Percentiles rank a stretch among this genome's conserved stretches.
phyloP scores from a whole-genome alignment of 2,797 vertebrate genomes.

The Manis javanica region DNA sequence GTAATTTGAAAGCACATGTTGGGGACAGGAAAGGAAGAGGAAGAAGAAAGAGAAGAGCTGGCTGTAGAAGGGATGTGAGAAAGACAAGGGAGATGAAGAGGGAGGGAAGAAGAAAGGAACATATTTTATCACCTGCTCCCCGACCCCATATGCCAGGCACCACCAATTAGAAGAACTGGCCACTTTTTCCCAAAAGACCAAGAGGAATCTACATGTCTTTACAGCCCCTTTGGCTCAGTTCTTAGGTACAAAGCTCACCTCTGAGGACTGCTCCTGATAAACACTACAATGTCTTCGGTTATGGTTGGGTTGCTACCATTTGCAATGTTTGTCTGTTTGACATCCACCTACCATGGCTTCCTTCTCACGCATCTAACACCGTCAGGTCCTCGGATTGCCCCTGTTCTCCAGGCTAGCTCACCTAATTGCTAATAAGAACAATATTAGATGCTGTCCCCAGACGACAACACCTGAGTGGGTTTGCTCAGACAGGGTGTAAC shows the following conservation, averaged over 20 bases:
- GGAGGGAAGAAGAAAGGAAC: not conserved
- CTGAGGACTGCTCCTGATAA: not conserved
- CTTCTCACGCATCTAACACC: not conserved
- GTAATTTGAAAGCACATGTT: not conserved
- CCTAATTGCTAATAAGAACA: not conserved
- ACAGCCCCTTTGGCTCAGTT: not conserved
- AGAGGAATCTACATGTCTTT: not conserved
- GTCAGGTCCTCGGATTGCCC: not conserved
- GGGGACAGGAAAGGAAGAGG: not conserved
- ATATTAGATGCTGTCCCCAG: not conserved
- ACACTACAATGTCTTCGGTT: not conserved
- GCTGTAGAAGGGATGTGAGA: not conserved
- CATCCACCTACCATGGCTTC: not conserved
- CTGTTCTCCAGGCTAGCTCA: not conserved
- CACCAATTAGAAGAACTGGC: not conserved
- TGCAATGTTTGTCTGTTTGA: not conserved
- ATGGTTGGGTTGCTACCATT: not conserved
- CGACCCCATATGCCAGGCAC: not conserved
- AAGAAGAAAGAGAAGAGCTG: not conserved
- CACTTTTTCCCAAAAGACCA: not conserved
- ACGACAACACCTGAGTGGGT: not conserved
- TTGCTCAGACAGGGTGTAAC: not conserved
- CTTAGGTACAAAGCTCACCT: not conserved
- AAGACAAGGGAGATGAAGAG: not conserved
- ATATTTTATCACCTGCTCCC: not conserved